Percentiles rank a stretch among this genome's conserved stretches.
phyloP scores from a whole-genome alignment of 2,888 invertebrate genomes.

The Zaprionus bogoriensis region DNA sequence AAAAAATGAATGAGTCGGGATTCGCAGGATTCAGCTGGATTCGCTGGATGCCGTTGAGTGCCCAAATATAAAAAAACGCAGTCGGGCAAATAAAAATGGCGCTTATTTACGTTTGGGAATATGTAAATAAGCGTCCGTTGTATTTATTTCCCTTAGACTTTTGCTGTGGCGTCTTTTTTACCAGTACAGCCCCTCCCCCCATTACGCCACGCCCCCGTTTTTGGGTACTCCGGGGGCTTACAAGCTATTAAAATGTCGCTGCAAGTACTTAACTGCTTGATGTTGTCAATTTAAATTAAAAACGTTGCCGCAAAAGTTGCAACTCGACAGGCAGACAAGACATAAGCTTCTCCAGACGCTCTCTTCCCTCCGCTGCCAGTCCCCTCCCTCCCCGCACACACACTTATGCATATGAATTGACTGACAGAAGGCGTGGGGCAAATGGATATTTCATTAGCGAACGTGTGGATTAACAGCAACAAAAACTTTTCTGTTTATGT shows the following conservation, averaged over 20 bases:
- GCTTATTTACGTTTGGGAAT: constrained; percentile 78
- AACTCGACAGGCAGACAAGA: constrained; percentile 38
- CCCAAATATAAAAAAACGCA: constrained; percentile 49
- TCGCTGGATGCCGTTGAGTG: constrained; percentile 43
- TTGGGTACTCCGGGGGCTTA: constrained; percentile 71
- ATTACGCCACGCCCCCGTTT: background rate
- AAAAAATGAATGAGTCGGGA: constrained; percentile 14
- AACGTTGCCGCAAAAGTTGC: constrained; percentile 73
- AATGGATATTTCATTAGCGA: constrained; percentile 66
- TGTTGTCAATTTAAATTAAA: constrained; percentile 80
- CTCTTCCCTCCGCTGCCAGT: background rate
- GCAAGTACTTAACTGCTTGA: constrained; percentile 80
- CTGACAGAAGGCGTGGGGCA: constrained; percentile 40
- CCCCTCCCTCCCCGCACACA: background rate
- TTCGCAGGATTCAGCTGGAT: constrained; percentile 28
- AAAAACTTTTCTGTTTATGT: constrained; percentile 61
- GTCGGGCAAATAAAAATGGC: constrained; percentile 68
- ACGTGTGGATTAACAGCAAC: constrained; percentile 62
- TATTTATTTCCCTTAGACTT: constrained; percentile 71
- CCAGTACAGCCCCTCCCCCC: background rate
- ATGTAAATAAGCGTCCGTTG: constrained; percentile 75
- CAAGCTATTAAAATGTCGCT: constrained; percentile 80
- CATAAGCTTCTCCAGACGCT: constrained; percentile 37
- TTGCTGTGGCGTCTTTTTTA: constrained; percentile 51
- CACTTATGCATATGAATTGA: constrained; percentile 9